Conservation (phyloP, 2,113 vertebrate genomes). For the Xenopus tropicalis region DNA sequence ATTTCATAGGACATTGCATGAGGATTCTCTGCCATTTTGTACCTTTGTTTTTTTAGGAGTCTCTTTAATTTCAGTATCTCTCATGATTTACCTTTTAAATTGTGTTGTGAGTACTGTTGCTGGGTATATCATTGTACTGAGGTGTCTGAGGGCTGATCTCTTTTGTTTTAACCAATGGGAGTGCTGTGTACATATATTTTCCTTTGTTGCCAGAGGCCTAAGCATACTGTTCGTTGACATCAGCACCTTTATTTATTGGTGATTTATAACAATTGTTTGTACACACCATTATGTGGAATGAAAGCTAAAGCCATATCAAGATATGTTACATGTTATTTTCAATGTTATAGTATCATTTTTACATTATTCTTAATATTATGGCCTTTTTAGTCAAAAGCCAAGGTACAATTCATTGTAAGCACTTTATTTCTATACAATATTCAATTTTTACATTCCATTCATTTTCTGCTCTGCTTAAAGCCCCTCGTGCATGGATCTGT, state of each 20-base stretch:
- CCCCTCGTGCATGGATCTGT: neutral
- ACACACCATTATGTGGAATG: slow-evolving; percentile 31
- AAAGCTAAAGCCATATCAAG: slow-evolving; percentile 35
- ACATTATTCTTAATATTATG: slow-evolving; percentile 13
- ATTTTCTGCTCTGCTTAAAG: slow-evolving; percentile 4
- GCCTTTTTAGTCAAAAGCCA: slow-evolving; percentile 37
- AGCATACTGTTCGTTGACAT: slow-evolving; percentile 14
- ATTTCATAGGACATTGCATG: slow-evolving; percentile 39
- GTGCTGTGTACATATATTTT: slow-evolving; percentile 29
- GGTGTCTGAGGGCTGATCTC: slow-evolving; percentile 26
- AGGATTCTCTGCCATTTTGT: slow-evolving; percentile 37
- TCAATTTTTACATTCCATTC: slow-evolving; percentile 8
- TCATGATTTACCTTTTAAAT: slow-evolving; percentile 14
- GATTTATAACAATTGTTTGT: slow-evolving; percentile 5
- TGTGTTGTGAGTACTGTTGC: slow-evolving; percentile 24
- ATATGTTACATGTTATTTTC: neutral
- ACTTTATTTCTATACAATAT: slow-evolving; percentile 30
- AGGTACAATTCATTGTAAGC: slow-evolving; percentile 30
- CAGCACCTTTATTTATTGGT: slow-evolving; percentile 13
- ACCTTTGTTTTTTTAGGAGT: slow-evolving; percentile 18
- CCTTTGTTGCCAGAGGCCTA: slow-evolving; percentile 19
- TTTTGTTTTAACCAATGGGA: slow-evolving; percentile 17
- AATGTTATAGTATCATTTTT: slow-evolving; percentile 30
- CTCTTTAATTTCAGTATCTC: slow-evolving; percentile 26
- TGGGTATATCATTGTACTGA: slow-evolving; percentile 25